Evolutionary conservation across 2,113 vertebrate genomes (phyloP), one percentile per base, ranked within the genome.

Genomic region (Pseudopipra pipra): DNA sequence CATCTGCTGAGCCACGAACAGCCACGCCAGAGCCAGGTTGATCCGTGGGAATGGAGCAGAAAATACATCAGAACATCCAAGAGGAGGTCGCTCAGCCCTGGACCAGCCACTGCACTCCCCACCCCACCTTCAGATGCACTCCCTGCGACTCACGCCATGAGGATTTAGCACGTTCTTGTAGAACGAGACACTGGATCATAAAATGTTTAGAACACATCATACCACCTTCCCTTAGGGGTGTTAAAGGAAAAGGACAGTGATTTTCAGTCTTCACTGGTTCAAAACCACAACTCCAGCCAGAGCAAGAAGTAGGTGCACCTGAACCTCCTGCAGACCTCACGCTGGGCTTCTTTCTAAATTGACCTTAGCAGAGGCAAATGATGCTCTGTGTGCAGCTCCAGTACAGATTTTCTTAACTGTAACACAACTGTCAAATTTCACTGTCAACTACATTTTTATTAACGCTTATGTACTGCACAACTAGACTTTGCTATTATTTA

Each of bases 401-500:
- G 43, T 4, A 89, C 23, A 55, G 31, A 74, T 30, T 76, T 75
- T 25, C 83, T 83, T n/a, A 39, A 89, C 70, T 25, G 23, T 19
- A 97, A 81, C 68, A 63, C 27, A 89, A 93, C 86, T 92, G 93
- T 70, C 93, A 96, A 41, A 41, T 93, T 90, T 88, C 91, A 89
- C 84, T 86, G 84, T 91, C 96, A 94, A 91, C 84, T 94, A 90
- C 35, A 19, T 85, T 95, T 94, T 86, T 94, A 95, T 94, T 96
- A 93, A 85, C 85, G 72, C 58, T 90, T 68, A 62, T 33, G 30
- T 55, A 94, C 66, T 52, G 35, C 79, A 90, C 79, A 91, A 96
- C 92, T 82, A 96, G 86, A 89, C 76, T 77, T 74, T 80, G 66
- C 73, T 95, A 95, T 96, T 96, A 95, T 96, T 96, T 97, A 97